Evolutionary conservation across 2,888 invertebrate genomes (phyloP).

Genomic region (Pachliopta kotzebuea): DNA sequence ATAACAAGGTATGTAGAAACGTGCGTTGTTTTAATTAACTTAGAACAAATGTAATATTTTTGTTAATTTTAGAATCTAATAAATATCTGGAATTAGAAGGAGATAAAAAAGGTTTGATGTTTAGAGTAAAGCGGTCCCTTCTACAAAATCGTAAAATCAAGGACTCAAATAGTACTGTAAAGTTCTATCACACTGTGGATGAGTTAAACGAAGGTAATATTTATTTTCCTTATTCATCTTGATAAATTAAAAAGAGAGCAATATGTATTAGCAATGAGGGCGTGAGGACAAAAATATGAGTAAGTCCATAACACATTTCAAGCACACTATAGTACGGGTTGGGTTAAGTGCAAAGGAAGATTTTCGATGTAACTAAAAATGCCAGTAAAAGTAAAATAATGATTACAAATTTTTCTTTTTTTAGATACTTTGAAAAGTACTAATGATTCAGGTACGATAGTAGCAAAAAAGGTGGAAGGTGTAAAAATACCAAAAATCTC

Average conservation of each 20-base stretch:
- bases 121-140: constrained; percentile 52
- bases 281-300: no score
- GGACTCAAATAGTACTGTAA: constrained; percentile 53
- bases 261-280: no score
- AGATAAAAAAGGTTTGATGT: constrained; percentile 34
- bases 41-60: not conserved
- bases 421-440: constrained; percentile 57
- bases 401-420: constrained; percentile 32
- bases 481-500: constrained; percentile 37
- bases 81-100: constrained; percentile 29
- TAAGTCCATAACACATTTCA: no score
- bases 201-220: constrained; percentile 63
- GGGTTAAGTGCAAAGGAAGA: no score
- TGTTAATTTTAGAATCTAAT: not conserved
- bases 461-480: constrained; percentile 48
- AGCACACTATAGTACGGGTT: no score
- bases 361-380: no score
- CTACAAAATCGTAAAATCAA: constrained; percentile 28
- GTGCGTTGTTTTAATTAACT: not conserved
- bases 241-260: not conserved
- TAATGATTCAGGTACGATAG: constrained; percentile 55
- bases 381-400: no score
- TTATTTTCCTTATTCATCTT: not conserved
- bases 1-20: constrained; percentile 4
- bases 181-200: constrained; percentile 55